Base-by-base conservation (phyloP, 1,140 invertebrate genomes). In the Bombyx mandarina region DNA sequence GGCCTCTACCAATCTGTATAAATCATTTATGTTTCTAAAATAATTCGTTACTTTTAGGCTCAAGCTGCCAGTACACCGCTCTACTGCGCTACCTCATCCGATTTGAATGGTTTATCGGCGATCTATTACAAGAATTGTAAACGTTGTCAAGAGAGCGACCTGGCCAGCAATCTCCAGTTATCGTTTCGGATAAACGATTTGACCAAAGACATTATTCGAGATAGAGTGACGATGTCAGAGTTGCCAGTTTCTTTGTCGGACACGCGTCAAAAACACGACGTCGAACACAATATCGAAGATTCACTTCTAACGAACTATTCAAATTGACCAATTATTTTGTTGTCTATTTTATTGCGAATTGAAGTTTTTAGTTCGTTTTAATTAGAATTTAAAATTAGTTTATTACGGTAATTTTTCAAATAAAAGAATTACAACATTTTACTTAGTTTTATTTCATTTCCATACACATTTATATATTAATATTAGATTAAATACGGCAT, bases 71-170 rank as follows among this genome's bases (percentile, higher is more conserved):
- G 95, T 53, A 97, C 96, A 1, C 90, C 91, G 22, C 88, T 98
- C 8, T 98, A 94, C 83, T 97, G 96, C 86, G 95, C 97, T 3
- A 93, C 93, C 9, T 93, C 94, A 12, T 87, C 90, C 18, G 96
- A 97, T 68, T 80, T 98, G 54, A 90, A 92, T n/a, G 93, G 92
- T 1, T 75, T 93, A 6, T 94, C 95, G 26, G 96, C 94, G n/a
- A 81, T 94, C 57, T 99, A 99, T 81, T 96, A 97, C 70, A 98
- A 98, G 77, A 97, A 98, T 79, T 98, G 96, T 77, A 94, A 88
- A 69, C 90, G 91, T 5, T 94, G 93, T 73, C 89, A 91, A 47
- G 91, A 94, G 56, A 94, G 93, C 52, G 88, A 89, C 45, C 53
- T 88, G 10, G 90, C 93, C 9, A 80, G 90, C 58, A 90, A 94